Conservation (phyloP, 2,888 invertebrate genomes). For the Ommatoiulus sabulosus region DNA sequence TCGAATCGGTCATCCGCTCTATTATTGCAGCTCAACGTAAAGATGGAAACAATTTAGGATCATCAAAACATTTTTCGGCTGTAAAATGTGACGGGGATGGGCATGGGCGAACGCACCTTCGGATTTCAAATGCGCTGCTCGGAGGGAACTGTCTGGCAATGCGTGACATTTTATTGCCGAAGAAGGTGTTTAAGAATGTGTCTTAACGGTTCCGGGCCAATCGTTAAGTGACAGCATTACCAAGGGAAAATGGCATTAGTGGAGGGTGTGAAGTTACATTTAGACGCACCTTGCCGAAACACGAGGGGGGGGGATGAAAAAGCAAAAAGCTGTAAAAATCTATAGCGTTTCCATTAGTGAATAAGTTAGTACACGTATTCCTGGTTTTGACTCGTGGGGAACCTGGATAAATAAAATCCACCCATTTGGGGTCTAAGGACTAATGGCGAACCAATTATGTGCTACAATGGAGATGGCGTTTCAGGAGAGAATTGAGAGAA, state of each 20-base stretch:
- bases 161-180: not conserved
- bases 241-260: constrained; percentile 28
- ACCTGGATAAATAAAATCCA: not conserved
- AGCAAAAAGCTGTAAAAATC: not conserved
- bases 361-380: constrained; percentile 16
- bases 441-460: constrained; percentile 4
- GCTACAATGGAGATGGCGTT: not conserved
- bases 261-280: constrained; percentile 1
- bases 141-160: constrained; percentile 13
- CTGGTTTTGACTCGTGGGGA: not conserved
- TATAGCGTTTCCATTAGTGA: constrained; percentile 35
- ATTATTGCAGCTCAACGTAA: not conserved
- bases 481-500: not conserved
- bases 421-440: constrained; percentile 9
- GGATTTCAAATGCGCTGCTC: not conserved
- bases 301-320: not conserved
- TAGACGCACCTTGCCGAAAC: not conserved
- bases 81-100: not conserved
- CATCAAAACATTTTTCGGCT: not conserved
- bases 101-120: not conserved
- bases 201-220: constrained; percentile 36
- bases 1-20: not conserved
- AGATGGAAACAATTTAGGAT: constrained; percentile 14
- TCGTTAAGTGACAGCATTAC: constrained; percentile 36
- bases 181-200: constrained; percentile 29